These are phyloP conservation scores for Sogatella furcifera DNA, from an alignment of 1,140 invertebrate genomes.

Conservation along the genomic window DNA sequence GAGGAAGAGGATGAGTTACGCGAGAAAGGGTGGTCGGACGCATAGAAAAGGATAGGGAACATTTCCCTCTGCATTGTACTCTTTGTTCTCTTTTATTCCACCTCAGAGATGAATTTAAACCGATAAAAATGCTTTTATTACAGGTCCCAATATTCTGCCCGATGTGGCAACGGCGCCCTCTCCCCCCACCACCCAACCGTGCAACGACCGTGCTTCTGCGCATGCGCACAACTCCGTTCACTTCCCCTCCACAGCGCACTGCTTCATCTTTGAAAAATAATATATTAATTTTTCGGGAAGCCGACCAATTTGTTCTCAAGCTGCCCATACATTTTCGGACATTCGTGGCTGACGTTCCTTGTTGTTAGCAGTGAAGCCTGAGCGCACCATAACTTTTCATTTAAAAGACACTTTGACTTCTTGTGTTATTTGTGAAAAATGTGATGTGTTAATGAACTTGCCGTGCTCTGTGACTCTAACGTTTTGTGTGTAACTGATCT, in stretches of 20 bases:
- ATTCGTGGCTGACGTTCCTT: background rate
- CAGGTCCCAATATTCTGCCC: constrained; percentile 1
- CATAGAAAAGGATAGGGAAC: too few relatives aligned
- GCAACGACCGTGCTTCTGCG: background rate
- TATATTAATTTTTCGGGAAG: constrained; percentile 4
- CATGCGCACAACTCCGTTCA: background rate
- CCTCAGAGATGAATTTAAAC: constrained; percentile 3
- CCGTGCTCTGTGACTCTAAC: too few relatives aligned
- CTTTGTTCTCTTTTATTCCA: constrained; percentile 2
- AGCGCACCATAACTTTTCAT: too few relatives aligned
- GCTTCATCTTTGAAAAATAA: constrained; percentile 2
- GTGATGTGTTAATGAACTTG: background rate
- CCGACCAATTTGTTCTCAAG: background rate
- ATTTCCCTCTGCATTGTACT: constrained; percentile 1
- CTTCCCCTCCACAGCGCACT: background rate
- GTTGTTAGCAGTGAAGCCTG: too few relatives aligned
- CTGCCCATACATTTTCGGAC: background rate
- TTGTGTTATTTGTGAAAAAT: background rate
- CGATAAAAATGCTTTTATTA: constrained; percentile 4
- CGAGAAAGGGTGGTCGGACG: too few relatives aligned
- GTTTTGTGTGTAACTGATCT: too few relatives aligned
- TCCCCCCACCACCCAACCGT: background rate
- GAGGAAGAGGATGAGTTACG: too few relatives aligned
- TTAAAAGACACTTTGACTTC: too few relatives aligned
- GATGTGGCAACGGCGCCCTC: background rate